Conservation (phyloP, 1,140 invertebrate species). For the Drosophila leontia region DNA sequence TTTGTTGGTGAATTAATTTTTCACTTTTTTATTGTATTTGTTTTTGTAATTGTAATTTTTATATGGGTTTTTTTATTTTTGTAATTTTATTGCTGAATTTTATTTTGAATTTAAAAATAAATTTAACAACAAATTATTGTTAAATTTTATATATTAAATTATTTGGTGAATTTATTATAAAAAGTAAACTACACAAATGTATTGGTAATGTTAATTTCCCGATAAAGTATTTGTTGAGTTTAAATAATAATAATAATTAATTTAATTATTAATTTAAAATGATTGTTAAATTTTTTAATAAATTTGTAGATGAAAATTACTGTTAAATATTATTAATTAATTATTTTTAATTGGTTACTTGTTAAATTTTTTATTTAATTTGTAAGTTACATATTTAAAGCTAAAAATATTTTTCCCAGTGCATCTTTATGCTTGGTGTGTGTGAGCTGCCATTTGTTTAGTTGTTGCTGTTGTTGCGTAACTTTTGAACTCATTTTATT, state of each 20-base stretch:
- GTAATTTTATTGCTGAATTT: neutral
- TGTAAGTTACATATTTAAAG: neutral
- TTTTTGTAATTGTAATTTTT: no score
- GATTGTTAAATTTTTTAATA: no score
- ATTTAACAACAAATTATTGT: no score
- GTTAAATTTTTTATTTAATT: neutral
- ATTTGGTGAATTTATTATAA: neutral
- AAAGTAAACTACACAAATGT: no score
- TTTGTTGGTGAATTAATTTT: neutral
- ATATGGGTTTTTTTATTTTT: no score
- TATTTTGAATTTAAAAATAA: no score
- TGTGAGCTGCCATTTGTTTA: constrained; percentile 10
- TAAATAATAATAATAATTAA: no score
- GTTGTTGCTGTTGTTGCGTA: constrained; percentile 35
- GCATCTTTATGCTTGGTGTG: constrained; percentile 8
- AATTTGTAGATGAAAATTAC: neutral
- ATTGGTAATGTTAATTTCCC: no score
- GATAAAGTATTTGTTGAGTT: no score
- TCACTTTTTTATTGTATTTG: neutral
- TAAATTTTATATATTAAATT: neutral
- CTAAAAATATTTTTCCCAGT: neutral
- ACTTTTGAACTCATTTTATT: constrained; percentile 69
- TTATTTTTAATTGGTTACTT: neutral
- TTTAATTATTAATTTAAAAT: no score
- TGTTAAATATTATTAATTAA: neutral